Percentiles rank a stretch among this genome's conserved stretches.
phyloP scores from a whole-genome alignment of 2,113 vertebrate species.

The Carassius carassius region DNA sequence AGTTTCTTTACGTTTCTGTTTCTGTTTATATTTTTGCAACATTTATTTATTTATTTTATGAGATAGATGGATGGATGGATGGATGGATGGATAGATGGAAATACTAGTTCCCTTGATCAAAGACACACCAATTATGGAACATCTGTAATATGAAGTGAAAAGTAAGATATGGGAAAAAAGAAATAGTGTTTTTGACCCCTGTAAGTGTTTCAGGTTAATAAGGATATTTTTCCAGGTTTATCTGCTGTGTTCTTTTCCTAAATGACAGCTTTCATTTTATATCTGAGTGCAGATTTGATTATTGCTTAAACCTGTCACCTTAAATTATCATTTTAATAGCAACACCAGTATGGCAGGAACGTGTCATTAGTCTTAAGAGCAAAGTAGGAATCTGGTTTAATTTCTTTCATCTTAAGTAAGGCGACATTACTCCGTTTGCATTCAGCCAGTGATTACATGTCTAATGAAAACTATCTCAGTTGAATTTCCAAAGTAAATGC shows the following conservation, averaged over 20 bases:
- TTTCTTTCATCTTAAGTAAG: conserved; percentile 58
- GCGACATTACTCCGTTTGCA: conserved; percentile 34
- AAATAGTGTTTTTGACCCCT: not conserved
- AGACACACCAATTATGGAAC: not conserved
- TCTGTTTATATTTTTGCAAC: not conserved
- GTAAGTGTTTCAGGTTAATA: not conserved
- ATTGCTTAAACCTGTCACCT: conserved; percentile 51
- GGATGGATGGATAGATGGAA: not conserved
- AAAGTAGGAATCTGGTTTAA: conserved; percentile 55
- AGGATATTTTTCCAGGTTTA: conserved; percentile 20
- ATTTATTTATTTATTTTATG: too few relatives aligned
- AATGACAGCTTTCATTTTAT: conserved; percentile 48
- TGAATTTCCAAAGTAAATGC: conserved; percentile 74
- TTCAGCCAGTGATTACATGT: conserved; percentile 61
- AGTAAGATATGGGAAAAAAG: not conserved
- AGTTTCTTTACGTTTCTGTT: not conserved
- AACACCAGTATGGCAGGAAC: conserved; percentile 56
- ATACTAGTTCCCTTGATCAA: not conserved
- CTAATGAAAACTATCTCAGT: conserved; percentile 69
- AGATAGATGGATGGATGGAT: too few relatives aligned
- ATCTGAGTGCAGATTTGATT: conserved; percentile 44
- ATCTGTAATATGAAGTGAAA: not conserved
- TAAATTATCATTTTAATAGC: conserved; percentile 56
- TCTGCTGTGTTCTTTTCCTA: conserved; percentile 31
- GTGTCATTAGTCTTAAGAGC: conserved; percentile 59